Evolutionary conservation across 2,888 invertebrate genomes (phyloP).

Genomic region (Dolichomitus sp.): DNA sequence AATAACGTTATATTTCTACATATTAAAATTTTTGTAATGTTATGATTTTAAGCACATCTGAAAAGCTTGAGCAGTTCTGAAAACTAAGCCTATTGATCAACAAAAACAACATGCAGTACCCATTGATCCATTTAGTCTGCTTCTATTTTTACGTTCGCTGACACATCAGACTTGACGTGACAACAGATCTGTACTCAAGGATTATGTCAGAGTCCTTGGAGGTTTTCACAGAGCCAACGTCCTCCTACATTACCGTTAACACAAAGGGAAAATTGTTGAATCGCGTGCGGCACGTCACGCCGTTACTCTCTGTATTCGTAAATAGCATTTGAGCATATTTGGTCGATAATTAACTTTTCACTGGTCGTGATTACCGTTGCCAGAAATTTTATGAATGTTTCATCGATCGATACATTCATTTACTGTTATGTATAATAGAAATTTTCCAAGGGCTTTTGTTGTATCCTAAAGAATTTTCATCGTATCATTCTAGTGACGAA

Average conservation of each 20-base stretch:
- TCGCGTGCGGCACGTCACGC: constrained; percentile 59
- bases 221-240: constrained; percentile 55
- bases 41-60: no score
- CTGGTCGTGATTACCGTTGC: constrained; percentile 23
- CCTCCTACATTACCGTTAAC: constrained; percentile 31
- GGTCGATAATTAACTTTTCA: constrained; percentile 52
- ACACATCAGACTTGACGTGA: constrained; percentile 49
- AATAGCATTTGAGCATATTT: constrained; percentile 42
- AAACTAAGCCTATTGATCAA: not conserved
- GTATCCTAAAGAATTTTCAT: not conserved
- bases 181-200: constrained; percentile 25
- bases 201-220: constrained; percentile 55
- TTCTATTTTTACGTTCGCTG: constrained; percentile 57
- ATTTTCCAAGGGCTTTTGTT: constrained; percentile 3
- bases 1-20: no score
- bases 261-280: constrained; percentile 59
- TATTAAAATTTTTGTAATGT: no score
- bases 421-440: not conserved
- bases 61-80: not conserved
- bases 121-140: constrained; percentile 49
- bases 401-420: constrained; percentile 4
- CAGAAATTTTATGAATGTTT: constrained; percentile 15
- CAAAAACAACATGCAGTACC: constrained; percentile 1
- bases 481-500: not conserved
- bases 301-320: constrained; percentile 9